These are phyloP conservation scores for Jordanella pulchra DNA, from an alignment of 2,797 vertebrate genomes.

Conservation along the genomic window DNA sequence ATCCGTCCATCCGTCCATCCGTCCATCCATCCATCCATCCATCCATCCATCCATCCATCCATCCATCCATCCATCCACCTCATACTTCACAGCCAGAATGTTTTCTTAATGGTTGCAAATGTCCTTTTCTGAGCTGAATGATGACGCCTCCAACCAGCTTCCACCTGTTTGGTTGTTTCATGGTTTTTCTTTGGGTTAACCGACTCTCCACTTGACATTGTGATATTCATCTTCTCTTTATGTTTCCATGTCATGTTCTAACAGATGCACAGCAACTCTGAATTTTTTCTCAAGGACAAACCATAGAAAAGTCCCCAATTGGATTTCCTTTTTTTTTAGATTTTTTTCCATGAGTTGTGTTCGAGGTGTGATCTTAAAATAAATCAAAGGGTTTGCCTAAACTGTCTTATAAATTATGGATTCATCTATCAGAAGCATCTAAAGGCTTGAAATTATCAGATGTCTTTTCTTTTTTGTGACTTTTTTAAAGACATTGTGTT, in stretches of 20 bases:
- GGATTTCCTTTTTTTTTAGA: neutral
- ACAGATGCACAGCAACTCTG: neutral
- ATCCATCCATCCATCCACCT: neutral
- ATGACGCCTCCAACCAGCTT: neutral
- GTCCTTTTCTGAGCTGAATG: neutral
- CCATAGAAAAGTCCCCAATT: neutral
- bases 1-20: too few species aligned
- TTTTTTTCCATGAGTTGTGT: neutral
- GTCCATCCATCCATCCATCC: too few species aligned
- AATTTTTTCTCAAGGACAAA: neutral
- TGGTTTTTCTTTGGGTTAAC: too few species aligned
- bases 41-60: too few species aligned
- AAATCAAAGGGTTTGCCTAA: neutral
- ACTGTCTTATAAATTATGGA: neutral
- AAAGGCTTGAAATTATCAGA: neutral
- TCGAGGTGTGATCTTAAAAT: neutral
- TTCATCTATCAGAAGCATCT: neutral
- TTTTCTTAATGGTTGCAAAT: neutral
- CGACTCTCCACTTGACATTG: too few species aligned
- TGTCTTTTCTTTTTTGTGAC: neutral
- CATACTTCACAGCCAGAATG: neutral
- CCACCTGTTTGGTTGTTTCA: too few species aligned
- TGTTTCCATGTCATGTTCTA: neutral
- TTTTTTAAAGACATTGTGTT: neutral
- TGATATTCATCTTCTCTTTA: neutral